A percentile compares a stretch with the other conserved stretches of the same genome.
These are phyloP conservation scores for Hepsetus odoe DNA, from an alignment of 2,113 vertebrate species.

Conservation along the genomic window DNA sequence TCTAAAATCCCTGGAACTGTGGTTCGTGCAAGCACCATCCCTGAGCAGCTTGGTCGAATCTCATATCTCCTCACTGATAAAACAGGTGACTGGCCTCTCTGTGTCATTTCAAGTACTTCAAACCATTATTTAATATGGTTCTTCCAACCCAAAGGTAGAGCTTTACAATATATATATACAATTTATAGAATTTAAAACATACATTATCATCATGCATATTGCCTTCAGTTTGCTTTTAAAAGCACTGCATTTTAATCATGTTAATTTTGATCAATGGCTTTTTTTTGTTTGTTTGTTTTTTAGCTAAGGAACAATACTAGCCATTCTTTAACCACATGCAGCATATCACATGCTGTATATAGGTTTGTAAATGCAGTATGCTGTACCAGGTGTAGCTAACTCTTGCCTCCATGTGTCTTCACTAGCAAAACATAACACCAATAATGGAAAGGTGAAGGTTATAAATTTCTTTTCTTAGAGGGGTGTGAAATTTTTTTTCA, in stretches of 20 bases:
- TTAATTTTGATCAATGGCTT: too few relatives aligned
- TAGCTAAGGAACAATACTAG: too few relatives aligned
- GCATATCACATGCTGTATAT: too few relatives aligned
- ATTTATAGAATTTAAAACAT: too few relatives aligned
- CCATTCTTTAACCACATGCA: not conserved
- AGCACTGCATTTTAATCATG: too few relatives aligned
- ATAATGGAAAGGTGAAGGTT: not conserved
- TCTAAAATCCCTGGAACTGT: slow-evolving; percentile 94
- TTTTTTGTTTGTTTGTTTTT: too few relatives aligned
- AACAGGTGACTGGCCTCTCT: slow-evolving; percentile 80
- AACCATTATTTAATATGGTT: not conserved
- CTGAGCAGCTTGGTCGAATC: slow-evolving; percentile 94
- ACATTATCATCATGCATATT: too few relatives aligned
- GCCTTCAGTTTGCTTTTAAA: too few relatives aligned
- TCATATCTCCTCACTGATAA: slow-evolving; percentile 97
- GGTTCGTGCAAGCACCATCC: slow-evolving; percentile 95
- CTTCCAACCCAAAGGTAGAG: not conserved
- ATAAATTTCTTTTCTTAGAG: not conserved
- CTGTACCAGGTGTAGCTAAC: not conserved
- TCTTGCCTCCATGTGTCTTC: too few relatives aligned
- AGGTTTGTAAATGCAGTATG: too few relatives aligned
- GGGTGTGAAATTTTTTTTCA: not conserved
- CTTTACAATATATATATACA: not conserved
- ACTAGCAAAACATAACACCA: too few relatives aligned
- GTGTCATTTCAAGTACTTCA: not conserved